These are phyloP conservation scores for Gasterosteus aculeatus DNA, from an alignment of 2,113 vertebrate species.

Conservation along the genomic window DNA sequence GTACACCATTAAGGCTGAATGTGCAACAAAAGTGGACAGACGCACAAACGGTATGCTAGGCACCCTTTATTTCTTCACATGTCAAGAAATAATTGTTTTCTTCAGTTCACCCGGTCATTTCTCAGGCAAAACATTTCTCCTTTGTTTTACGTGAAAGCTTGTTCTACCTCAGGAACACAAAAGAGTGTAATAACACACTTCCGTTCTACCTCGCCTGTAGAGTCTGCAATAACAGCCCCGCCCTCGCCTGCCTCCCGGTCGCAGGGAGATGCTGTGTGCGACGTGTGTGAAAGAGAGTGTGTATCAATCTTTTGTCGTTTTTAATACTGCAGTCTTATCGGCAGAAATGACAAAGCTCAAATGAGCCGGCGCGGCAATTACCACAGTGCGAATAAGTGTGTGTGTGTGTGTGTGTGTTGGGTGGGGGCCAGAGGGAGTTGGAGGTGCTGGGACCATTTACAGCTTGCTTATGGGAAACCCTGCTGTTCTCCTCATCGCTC, in stretches of 20 bases:
- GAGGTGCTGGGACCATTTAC: slow-evolving; percentile 53
- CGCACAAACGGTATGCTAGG: not conserved
- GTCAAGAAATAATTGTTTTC: slow-evolving; percentile 29
- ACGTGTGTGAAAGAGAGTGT: slow-evolving; percentile 36
- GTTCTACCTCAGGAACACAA: slow-evolving; percentile 52
- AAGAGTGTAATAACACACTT: slow-evolving; percentile 68
- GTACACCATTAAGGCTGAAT: slow-evolving; percentile 13
- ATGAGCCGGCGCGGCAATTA: slow-evolving; percentile 74
- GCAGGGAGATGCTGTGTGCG: slow-evolving; percentile 20
- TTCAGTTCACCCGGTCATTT: slow-evolving; percentile 48
- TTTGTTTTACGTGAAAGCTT: slow-evolving; percentile 47
- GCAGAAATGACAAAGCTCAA: slow-evolving; percentile 69
- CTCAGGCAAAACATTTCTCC: slow-evolving; percentile 29
- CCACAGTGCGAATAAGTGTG: slow-evolving; percentile 45
- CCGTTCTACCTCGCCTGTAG: slow-evolving; percentile 54
- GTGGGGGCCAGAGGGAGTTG: slow-evolving; percentile 20
- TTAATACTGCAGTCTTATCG: slow-evolving; percentile 75
- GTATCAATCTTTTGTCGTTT: slow-evolving; percentile 78
- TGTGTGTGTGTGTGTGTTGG: slow-evolving; percentile 22
- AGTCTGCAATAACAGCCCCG: slow-evolving; percentile 65
- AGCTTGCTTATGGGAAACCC: slow-evolving; percentile 66
- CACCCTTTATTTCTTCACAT: slow-evolving; percentile 18
- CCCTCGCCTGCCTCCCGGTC: slow-evolving; percentile 34
- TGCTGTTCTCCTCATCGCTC: slow-evolving; percentile 47
- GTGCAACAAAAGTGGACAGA: not conserved